These are phyloP conservation scores for Trachelus stipa DNA, from an alignment of 2,888 invertebrate genomes.

Conservation along the genomic window DNA sequence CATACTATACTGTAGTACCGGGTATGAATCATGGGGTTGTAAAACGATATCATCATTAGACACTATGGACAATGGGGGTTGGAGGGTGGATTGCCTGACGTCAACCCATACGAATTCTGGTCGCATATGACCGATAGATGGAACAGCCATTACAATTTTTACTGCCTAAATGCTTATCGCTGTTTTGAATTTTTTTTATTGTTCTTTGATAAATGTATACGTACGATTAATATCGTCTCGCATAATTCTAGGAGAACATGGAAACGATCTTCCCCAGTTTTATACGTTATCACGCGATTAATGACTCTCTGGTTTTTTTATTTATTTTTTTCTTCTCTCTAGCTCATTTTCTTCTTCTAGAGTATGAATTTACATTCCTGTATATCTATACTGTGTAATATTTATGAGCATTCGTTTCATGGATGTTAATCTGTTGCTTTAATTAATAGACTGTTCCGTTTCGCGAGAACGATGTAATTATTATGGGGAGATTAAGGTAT, in stretches of 20 bases:
- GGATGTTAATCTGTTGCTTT: background rate
- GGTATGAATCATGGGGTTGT: conserved; percentile 54
- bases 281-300: background rate
- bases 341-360: background rate
- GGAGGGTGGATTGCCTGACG: conserved; percentile 25
- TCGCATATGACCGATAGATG: conserved; percentile 45
- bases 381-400: background rate
- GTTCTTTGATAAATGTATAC: background rate
- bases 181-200: background rate
- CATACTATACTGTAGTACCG: background rate
- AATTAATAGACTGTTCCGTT: background rate
- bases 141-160: background rate
- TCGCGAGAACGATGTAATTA: background rate
- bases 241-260: background rate
- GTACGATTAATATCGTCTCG: background rate
- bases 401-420: background rate
- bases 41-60: conserved; percentile 50
- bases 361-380: background rate
- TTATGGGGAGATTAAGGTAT: background rate
- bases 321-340: conserved; percentile 11
- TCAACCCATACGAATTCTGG: conserved; percentile 37
- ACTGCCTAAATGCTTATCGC: background rate
- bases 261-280: background rate
- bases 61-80: background rate
- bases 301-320: conserved; percentile 4